A percentile compares a stretch with the other conserved stretches of the same genome.
Evolutionary conservation across 2,113 vertebrate genomes (phyloP).

Genomic region (Phrynosoma platyrhinos): DNA sequence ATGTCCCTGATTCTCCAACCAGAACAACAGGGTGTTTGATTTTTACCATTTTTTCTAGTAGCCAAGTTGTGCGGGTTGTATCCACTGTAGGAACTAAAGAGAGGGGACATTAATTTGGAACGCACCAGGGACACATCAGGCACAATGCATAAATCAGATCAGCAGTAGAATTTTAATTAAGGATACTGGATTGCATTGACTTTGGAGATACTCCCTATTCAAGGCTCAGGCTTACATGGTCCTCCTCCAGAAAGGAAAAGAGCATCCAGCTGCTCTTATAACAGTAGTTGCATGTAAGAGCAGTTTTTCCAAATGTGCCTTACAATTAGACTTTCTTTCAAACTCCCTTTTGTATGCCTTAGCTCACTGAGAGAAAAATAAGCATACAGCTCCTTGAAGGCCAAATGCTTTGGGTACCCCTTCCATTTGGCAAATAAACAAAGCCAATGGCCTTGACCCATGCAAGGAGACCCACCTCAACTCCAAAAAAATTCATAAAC

Average conservation of each 20-base stretch:
- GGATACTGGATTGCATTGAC: too few species aligned
- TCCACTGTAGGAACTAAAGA: constrained; percentile 92
- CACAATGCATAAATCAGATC: neutral
- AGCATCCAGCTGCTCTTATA: neutral
- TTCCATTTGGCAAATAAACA: neutral
- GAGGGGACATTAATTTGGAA: neutral
- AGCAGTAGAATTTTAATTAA: neutral
- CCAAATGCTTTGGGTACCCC: neutral
- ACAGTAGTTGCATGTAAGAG: neutral
- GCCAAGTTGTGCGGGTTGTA: constrained; percentile 88
- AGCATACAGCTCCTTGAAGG: neutral
- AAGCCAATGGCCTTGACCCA: too few species aligned
- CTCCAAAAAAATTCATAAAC: neutral
- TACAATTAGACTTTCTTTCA: neutral
- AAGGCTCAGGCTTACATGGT: neutral
- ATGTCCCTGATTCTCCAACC: constrained; percentile 96
- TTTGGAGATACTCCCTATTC: neutral
- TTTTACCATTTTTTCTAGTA: constrained; percentile 92
- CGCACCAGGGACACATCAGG: neutral
- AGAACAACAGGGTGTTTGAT: constrained; percentile 87
- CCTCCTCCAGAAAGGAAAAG: neutral
- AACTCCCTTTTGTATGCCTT: too few species aligned
- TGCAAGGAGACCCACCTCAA: neutral
- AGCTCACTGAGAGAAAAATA: neutral
- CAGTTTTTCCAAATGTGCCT: neutral